Conservation (phyloP, 1,140 invertebrate species). For the Harlomillsia oculata region DNA sequence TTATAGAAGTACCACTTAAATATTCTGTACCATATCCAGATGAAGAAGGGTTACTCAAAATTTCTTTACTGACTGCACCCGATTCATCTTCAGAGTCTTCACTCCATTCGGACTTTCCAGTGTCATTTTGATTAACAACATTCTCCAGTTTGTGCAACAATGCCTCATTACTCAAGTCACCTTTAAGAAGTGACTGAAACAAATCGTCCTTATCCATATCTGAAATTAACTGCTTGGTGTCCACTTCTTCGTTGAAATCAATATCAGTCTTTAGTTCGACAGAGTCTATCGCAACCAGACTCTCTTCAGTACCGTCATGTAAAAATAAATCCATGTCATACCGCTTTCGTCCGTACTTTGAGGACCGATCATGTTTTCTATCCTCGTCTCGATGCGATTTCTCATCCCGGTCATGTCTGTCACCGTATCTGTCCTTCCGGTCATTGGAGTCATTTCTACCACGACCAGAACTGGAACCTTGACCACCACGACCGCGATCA, state of each 20-base stretch:
- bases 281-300: too few relatives aligned
- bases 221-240: not conserved
- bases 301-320: too few relatives aligned
- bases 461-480: not conserved
- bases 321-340: too few relatives aligned
- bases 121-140: not conserved
- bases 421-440: constrained; percentile 7
- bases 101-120: constrained; percentile 13
- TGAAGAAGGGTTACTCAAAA: not conserved
- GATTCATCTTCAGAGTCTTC: constrained; percentile 19
- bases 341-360: constrained; percentile 4
- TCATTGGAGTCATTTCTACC: constrained; percentile 3
- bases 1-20: not conserved
- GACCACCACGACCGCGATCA: constrained; percentile 1
- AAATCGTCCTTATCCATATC: constrained; percentile 17
- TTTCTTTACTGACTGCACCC: not conserved
- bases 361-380: not conserved
- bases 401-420: constrained; percentile 4
- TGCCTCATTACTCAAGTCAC: constrained; percentile 15
- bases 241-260: not conserved
- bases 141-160: not conserved
- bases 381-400: not conserved
- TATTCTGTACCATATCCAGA: constrained; percentile 4
- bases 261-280: too few relatives aligned
- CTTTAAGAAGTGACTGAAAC: constrained; percentile 17